Base-by-base conservation (phyloP, 2,113 vertebrate genomes). In the Misgurnus anguillicaudatus region DNA sequence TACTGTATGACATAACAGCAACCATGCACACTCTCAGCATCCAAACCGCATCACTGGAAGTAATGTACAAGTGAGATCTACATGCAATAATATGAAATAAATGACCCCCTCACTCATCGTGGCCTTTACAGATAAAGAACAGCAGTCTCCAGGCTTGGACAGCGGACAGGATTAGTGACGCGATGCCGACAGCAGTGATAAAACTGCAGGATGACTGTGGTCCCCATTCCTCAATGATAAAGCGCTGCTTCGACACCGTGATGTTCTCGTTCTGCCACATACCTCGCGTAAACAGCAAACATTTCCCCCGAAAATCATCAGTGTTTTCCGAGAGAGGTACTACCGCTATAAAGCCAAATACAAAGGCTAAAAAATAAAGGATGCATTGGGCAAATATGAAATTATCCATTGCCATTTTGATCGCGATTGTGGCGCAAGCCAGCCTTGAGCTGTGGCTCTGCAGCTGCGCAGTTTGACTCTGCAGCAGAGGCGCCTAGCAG, bases 191-290 rank as follows among this genome's bases (percentile, higher is more conserved):
- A 83, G 95, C 94, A 87, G 97, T 94, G 94, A 94, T 90, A 92
- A 97, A 98, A 90, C 95, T 96, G 93, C 97, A 99, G 88, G 95
- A 94, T 0, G 96, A 94, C 87, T 94, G 93, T 0, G 95, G 93
- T 75, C 97, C 97, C 97, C 97, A 98, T 89, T 98, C 96, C 88
- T 98, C 96, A 89, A 99, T 95, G 0, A 96, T 92, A 93, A 98
- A 98, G 87, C 96, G 95, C 90, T 95, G 94, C 88, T 94, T 91
- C 75, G 94, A 96, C 91, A 95, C 94, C 0, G 96, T 97, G 89
- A 96, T 93, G 94, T 98, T 98, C 92, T 96, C 95, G 70, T 95
- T 96, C 80, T 98, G 96, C 97, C 97, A 99, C 94, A 98, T 92
- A 45, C 97, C 97, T 73, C 95, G 94, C 2, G 97, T 94, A 91